These are phyloP conservation scores for Cossypha polioptera DNA, from an alignment of 2,797 vertebrate genomes.

Conservation along the genomic window DNA sequence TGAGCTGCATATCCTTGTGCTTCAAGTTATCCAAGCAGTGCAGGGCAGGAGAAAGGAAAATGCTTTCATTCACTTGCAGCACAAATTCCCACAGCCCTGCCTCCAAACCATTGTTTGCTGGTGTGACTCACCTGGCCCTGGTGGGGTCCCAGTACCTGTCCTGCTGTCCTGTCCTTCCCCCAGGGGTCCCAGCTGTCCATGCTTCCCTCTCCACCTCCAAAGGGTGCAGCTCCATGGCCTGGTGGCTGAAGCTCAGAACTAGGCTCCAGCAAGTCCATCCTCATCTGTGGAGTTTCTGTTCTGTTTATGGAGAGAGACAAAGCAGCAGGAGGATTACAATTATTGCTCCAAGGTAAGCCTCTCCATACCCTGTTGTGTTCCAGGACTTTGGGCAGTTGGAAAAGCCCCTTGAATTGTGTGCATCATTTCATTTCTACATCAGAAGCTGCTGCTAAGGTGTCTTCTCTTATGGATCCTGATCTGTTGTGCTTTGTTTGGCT, in stretches of 20 bases:
- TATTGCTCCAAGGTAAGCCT: not conserved
- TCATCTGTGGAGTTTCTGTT: not conserved
- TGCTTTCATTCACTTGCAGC: not conserved
- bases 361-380: not conserved
- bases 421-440: not conserved
- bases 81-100: not conserved
- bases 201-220: not conserved
- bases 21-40: not conserved
- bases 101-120: not conserved
- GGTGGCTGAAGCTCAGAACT: not conserved
- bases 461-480: not conserved
- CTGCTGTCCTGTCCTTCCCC: not conserved
- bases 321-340: not conserved
- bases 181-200: not conserved
- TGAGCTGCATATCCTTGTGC: not conserved
- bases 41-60: not conserved
- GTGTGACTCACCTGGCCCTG: not conserved
- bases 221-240: not conserved
- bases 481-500: conserved; percentile 3
- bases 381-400: not conserved
- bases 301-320: not conserved
- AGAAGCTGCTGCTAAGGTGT: not conserved
- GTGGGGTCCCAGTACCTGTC: not conserved
- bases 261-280: not conserved
- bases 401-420: not conserved